These are phyloP conservation scores for Enteromius radiatus DNA, from an alignment of 2,797 vertebrate species.

Conservation along the genomic window DNA sequence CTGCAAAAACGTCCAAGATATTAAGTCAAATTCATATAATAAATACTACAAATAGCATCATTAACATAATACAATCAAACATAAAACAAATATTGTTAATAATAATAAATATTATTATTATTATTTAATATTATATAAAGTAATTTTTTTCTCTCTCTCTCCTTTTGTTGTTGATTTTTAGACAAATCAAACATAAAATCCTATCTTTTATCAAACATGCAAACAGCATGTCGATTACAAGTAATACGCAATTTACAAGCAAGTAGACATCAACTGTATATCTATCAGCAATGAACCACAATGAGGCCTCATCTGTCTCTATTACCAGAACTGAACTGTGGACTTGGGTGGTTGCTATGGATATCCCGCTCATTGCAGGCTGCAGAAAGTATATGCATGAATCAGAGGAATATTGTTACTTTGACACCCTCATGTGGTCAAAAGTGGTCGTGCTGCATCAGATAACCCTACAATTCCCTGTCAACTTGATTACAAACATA, in stretches of 20 bases:
- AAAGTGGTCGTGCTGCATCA: background rate
- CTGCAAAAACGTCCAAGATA: background rate
- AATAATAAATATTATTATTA: no score
- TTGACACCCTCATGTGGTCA: constrained; percentile 63
- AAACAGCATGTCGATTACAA: background rate
- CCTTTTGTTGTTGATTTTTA: background rate
- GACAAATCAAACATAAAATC: background rate
- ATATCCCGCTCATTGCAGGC: constrained; percentile 16
- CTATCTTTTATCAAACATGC: background rate
- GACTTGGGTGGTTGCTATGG: constrained; percentile 44
- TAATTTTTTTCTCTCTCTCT: background rate
- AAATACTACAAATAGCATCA: background rate
- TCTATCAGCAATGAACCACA: constrained; percentile 16
- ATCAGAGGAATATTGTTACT: background rate
- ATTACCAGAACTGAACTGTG: constrained; percentile 37
- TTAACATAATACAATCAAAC: background rate
- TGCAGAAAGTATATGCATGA: background rate
- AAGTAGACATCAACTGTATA: background rate
- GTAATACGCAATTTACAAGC: background rate
- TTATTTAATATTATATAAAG: no score
- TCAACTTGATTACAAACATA: background rate
- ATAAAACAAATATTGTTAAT: background rate
- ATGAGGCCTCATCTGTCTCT: background rate
- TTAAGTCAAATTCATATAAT: no score
- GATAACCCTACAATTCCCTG: background rate